Base-by-base conservation (phyloP, 2,888 invertebrate genomes). In the Chymomyza caudatula region DNA sequence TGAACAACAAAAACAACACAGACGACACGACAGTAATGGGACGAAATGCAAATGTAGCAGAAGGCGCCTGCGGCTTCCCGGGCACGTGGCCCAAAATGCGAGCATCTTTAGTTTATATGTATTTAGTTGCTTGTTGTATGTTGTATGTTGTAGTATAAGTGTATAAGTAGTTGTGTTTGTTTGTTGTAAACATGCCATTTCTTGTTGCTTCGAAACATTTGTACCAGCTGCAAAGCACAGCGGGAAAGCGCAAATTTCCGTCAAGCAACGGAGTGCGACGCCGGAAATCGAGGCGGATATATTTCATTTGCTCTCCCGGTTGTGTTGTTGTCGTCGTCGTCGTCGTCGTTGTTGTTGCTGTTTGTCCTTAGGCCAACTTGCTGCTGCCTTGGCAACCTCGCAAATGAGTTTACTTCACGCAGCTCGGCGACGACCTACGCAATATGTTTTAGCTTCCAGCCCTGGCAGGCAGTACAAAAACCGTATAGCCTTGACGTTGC, bases 211-310 rank as follows among this genome's bases (percentile, higher is more conserved):
- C 58, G 57, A 53, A 63, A 43, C 15, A 11, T 57, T 56, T 54
- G 63, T 64, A 53, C 29, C 54, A 49, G 71, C 58, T 22, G 15
- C 43, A 44, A 58, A 52, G 62, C 67, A 64, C 72, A 67, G 69
- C 69, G 73, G 69, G 76, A 70, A 76, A 71, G 70, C 73, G 51
- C 63, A 85, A 80, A 76, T 71, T 85, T 82, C 69, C 81, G 69
- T 65, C 67, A 67, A 65, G 60, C 63, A 63, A 63, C 17, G 25
- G 51, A 25, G n/a, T 23, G 37, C 60, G 29, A 37, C 67, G 69
- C 67, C 76, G 86, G 82, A 86, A 86, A 86, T 81, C 71, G 77
- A 82, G 85, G 63, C 78, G 85, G 82, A 86, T 82, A 71, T 79
- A 82, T 78, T 86, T 82, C 86, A 82, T 70, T 84, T 83, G 83